A percentile compares a stretch with the other conserved stretches of the same genome.
phyloP scores from a whole-genome alignment of 1,140 invertebrate genomes.

The Conus ventricosus region DNA sequence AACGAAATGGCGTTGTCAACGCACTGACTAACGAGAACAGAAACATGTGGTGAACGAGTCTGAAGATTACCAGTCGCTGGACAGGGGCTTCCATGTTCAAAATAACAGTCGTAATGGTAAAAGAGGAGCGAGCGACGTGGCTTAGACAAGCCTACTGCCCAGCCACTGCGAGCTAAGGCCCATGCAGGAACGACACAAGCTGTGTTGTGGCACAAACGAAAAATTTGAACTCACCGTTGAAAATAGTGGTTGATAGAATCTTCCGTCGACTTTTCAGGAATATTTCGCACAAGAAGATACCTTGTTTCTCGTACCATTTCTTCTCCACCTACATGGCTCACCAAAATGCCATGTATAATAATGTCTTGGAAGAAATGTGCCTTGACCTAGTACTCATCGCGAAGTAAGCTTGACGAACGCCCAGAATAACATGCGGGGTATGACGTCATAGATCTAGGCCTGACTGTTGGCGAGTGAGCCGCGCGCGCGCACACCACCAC shows the following conservation, averaged over 20 bases:
- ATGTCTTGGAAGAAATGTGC: slow-evolving; percentile 36
- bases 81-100: too few species aligned
- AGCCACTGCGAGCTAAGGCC: too few species aligned
- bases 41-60: too few species aligned
- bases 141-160: too few species aligned
- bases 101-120: too few species aligned
- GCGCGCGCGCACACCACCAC: not conserved
- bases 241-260: slow-evolving; percentile 96
- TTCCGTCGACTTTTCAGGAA: slow-evolving; percentile 98
- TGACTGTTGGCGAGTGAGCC: slow-evolving; percentile 3
- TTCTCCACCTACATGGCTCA: slow-evolving; percentile 64
- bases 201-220: not conserved
- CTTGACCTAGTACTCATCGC: slow-evolving; percentile 53
- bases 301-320: slow-evolving; percentile 99
- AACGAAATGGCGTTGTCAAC: too few species aligned
- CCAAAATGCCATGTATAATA: slow-evolving; percentile 55
- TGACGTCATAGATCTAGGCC: slow-evolving; percentile 51
- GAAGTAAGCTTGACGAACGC: slow-evolving; percentile 41
- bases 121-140: too few species aligned
- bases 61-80: too few species aligned
- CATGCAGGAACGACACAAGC: too few species aligned
- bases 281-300: slow-evolving; percentile 99
- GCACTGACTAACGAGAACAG: too few species aligned
- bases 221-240: slow-evolving; percentile 87
- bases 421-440: slow-evolving; percentile 39